Percentiles rank a stretch among this genome's conserved stretches.
These are phyloP conservation scores for Chrysina gloriosa DNA, from an alignment of 2,888 invertebrate genomes.

Conservation along the genomic window DNA sequence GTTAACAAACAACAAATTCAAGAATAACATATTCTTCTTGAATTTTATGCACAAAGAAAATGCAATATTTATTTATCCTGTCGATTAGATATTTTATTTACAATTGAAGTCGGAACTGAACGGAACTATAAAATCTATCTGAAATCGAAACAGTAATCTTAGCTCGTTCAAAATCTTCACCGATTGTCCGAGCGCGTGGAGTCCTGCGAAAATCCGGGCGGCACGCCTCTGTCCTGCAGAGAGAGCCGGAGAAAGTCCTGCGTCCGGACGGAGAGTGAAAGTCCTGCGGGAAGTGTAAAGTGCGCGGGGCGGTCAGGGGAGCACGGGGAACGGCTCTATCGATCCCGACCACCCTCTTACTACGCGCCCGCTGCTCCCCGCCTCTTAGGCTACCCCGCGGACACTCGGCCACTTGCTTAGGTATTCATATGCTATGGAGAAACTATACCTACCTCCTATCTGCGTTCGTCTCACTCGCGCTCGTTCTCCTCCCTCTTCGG, in stretches of 20 bases:
- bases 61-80: too few relatives aligned
- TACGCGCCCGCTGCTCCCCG: conserved; percentile 51
- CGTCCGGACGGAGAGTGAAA: conserved; percentile 64
- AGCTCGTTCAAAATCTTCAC: too few relatives aligned
- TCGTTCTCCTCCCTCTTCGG: neutral
- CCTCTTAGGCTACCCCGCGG: conserved; percentile 53
- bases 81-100: too few relatives aligned
- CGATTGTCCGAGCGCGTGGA: neutral
- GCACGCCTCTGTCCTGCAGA: conserved; percentile 45
- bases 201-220: conserved; percentile 10
- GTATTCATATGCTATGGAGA: conserved; percentile 60
- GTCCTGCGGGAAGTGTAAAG: conserved; percentile 67
- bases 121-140: too few relatives aligned
- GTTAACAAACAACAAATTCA: too few relatives aligned
- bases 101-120: too few relatives aligned
- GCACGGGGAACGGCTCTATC: conserved; percentile 59
- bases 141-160: too few relatives aligned
- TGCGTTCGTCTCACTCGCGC: too few relatives aligned
- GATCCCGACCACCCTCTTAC: conserved; percentile 58
- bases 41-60: too few relatives aligned
- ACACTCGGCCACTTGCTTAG: conserved; percentile 64
- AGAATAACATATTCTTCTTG: too few relatives aligned
- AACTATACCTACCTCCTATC: conserved; percentile 13
- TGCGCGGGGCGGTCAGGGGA: conserved; percentile 53
- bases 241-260: conserved; percentile 52